A percentile compares a stretch with the other conserved stretches of the same genome.
These are phyloP conservation scores for Danio aesculapii DNA, from an alignment of 2,797 vertebrate species.

Conservation along the genomic window DNA sequence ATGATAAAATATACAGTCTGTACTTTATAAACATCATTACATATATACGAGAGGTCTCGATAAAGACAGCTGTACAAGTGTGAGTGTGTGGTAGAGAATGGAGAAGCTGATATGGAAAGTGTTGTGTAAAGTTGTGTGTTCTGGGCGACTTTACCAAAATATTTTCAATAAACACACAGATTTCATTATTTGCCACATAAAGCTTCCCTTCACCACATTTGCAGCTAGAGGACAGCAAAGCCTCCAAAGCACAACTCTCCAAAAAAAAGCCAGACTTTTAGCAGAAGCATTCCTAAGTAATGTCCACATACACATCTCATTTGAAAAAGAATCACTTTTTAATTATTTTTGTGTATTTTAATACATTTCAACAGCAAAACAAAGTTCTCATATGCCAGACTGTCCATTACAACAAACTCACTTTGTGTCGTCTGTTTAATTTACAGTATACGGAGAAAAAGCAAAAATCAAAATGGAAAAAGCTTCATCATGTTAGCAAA, in stretches of 20 bases:
- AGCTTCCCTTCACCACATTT: slow-evolving; percentile 10
- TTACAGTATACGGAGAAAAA: too few relatives aligned
- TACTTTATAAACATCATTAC: too few relatives aligned
- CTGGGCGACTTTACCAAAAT: neutral
- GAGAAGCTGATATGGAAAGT: neutral
- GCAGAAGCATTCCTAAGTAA: slow-evolving; percentile 11
- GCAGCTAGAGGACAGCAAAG: neutral
- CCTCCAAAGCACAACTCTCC: neutral
- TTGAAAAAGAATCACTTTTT: neutral
- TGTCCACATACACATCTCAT: neutral
- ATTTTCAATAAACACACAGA: neutral
- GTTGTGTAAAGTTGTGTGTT: neutral
- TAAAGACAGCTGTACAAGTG: neutral
- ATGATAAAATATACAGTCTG: too few relatives aligned
- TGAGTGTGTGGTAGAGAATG: neutral
- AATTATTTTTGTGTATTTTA: neutral
- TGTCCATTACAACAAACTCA: neutral
- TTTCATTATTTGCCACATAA: neutral
- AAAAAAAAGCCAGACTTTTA: neutral
- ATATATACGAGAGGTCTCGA: too few relatives aligned
- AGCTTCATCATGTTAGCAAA: too few relatives aligned
- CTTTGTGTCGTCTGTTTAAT: too few relatives aligned
- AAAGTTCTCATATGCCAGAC: neutral
- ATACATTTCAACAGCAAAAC: neutral
- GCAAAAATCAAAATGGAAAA: too few relatives aligned